phyloP scores from a whole-genome alignment of 2,797 vertebrate species.

The Acrossocheilus fasciatus region DNA sequence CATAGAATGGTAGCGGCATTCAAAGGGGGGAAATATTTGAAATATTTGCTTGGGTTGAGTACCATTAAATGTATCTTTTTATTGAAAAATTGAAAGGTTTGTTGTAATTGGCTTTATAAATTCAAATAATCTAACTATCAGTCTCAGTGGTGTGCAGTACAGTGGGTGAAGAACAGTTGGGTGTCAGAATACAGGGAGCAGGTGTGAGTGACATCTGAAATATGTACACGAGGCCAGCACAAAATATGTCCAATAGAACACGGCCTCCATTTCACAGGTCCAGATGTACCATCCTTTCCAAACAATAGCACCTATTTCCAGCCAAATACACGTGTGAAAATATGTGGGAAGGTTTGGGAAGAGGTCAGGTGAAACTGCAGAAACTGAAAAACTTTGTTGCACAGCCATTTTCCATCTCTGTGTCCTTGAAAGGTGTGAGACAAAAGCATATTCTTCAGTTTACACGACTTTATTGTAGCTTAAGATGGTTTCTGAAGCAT shows the following conservation, averaged over 20 bases:
- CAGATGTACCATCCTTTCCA: conserved; percentile 27
- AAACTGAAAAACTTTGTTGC: conserved; percentile 9
- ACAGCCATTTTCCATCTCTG: not conserved
- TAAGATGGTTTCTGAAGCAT: not conserved
- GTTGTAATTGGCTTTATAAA: not conserved
- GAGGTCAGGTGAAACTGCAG: conserved; percentile 31
- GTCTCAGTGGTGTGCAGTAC: not conserved
- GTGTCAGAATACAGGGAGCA: conserved; percentile 25
- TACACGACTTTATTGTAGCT: not conserved
- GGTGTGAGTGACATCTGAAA: conserved; percentile 43
- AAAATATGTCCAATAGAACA: conserved; percentile 43
- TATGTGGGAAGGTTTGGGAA: conserved; percentile 25
- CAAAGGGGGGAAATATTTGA: not conserved
- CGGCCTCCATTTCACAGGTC: conserved; percentile 44
- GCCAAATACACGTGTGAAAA: conserved; percentile 55
- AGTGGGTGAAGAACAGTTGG: not conserved
- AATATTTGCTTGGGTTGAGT: not conserved
- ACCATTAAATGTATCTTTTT: not conserved
- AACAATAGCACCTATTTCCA: conserved; percentile 55
- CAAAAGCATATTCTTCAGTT: not conserved
- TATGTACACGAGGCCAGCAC: conserved; percentile 13
- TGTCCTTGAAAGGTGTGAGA: conserved; percentile 41
- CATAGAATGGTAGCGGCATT: not conserved
- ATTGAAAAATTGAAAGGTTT: not conserved
- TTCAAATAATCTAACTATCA: not conserved